Evolutionary conservation across 2,797 vertebrate species (phyloP).

Genomic region (Hydrolagus colliei): DNA sequence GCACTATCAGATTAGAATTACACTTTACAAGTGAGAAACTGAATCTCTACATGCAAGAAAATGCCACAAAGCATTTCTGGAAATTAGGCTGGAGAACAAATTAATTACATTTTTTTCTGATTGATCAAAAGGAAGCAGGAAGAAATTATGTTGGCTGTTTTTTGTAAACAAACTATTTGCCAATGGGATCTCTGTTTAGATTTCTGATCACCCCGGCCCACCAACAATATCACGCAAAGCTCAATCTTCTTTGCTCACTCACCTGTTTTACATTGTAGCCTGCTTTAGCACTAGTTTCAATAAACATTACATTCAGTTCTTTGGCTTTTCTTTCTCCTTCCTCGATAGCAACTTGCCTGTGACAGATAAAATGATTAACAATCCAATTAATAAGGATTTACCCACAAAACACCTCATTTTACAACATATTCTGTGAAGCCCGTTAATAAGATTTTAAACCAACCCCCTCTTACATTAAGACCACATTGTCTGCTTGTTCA

Average conservation of each 20-base stretch:
- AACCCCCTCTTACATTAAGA: too few species aligned
- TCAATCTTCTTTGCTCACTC: conserved; percentile 48
- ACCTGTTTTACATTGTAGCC: conserved; percentile 99
- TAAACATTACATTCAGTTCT: conserved; percentile 99
- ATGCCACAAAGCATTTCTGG: background rate
- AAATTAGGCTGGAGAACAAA: background rate
- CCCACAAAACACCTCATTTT: too few species aligned
- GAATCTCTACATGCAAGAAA: background rate
- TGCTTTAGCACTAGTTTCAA: conserved; percentile 98
- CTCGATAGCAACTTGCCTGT: conserved; percentile 97
- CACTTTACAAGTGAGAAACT: background rate
- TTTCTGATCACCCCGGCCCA: background rate
- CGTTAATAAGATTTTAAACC: too few species aligned
- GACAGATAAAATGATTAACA: conserved; percentile 49
- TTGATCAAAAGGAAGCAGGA: background rate
- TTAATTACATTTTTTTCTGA: background rate
- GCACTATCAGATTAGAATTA: background rate
- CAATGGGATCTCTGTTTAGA: background rate
- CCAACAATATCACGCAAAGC: conserved; percentile 5
- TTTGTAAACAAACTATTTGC: background rate
- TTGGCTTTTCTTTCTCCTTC: conserved; percentile 99
- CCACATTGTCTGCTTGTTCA: too few species aligned
- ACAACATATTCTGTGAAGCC: too few species aligned
- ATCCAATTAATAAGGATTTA: conserved; percentile 17
- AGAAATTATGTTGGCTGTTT: background rate